Evolutionary conservation across 2,113 vertebrate genomes (phyloP), one percentile per base, ranked within the genome.

Genomic region (Aphyosemion australe): DNA sequence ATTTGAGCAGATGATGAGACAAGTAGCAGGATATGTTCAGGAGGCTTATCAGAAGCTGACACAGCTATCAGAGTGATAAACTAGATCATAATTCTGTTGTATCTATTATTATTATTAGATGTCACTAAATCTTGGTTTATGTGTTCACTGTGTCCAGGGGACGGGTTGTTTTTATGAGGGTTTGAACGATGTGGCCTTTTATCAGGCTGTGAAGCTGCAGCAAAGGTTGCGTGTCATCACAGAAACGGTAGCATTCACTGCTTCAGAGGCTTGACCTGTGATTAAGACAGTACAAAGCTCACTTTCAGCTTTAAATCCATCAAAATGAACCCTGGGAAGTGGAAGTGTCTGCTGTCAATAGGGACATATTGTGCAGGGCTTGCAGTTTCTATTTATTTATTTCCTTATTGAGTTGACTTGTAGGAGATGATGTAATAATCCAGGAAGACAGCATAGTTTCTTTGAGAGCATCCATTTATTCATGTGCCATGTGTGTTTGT

Each of bases 201-300:
- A 61, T 20, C 18, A 19, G 43, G 5, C 13, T 41, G 8, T 26
- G 20, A 13, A n/a, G 41, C 3, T 15, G 12, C 8, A 41, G 61
- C 56, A 21, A 66, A 66, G 18, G 7, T 20, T 47, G 5, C 59
- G 9, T 59, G 31, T 11, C n/a, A 43, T 11, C 42, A 48, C 37
- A 16, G 48, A 11, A 60, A 69, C 32, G 21, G 13, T 47, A 31
- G 46, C 39, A 26, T 31, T 57, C 9, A 18, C 9, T n/a, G 19
- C 37, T 56, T 76, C 61, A 6, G 20, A 46, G 16, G 42, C n/a
- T 42, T 63, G 14, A 45, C 21, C 21, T 53, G 16, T 54, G 8
- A 42, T 54, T 32, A 34, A 64, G 61, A 18, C 13, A 11, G 8
- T 10, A 12, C 39, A 53, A 6, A 41, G 34, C 19, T 62, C 34